Evolutionary conservation across 2,113 vertebrate species (phyloP).

Genomic region (Cavia porcellus): DNA sequence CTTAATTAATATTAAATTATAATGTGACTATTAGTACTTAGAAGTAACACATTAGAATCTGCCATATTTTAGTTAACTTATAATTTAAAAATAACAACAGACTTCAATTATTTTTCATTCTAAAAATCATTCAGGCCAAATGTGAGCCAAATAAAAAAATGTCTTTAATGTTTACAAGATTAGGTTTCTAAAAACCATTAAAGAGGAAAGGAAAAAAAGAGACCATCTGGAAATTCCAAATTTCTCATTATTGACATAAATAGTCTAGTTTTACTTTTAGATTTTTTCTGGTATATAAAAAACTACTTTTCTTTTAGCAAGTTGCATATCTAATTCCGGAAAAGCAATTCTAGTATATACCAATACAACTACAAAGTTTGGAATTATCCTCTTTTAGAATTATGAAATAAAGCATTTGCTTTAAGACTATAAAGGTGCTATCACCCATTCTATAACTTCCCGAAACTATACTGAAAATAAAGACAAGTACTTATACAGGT

Average conservation of each 20-base stretch:
- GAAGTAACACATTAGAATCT: background rate
- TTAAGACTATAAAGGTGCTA: background rate
- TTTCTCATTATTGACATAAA: background rate
- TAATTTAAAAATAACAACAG: conserved; percentile 19
- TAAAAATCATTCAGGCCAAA: background rate
- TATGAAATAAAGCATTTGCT: conserved; percentile 17
- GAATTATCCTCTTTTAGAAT: background rate
- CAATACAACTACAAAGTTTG: background rate
- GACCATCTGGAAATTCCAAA: conserved; percentile 16
- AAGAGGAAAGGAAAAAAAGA: background rate
- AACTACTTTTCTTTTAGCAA: conserved; percentile 35
- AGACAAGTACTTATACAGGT: conserved; percentile 19
- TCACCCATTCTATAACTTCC: background rate
- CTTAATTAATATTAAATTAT: conserved; percentile 8
- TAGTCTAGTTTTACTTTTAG: background rate
- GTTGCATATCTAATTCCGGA: background rate
- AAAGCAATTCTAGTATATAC: conserved; percentile 18
- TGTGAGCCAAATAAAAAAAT: conserved; percentile 49
- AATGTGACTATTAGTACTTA: background rate
- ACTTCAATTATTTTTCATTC: conserved; percentile 21
- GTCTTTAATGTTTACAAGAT: background rate
- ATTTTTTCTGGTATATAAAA: background rate
- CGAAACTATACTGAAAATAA: background rate
- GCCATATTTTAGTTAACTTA: conserved; percentile 22
- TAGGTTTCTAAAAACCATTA: conserved; percentile 34